phyloP scores from a whole-genome alignment of 2,113 vertebrate species.

The Saimiri boliviensis region DNA sequence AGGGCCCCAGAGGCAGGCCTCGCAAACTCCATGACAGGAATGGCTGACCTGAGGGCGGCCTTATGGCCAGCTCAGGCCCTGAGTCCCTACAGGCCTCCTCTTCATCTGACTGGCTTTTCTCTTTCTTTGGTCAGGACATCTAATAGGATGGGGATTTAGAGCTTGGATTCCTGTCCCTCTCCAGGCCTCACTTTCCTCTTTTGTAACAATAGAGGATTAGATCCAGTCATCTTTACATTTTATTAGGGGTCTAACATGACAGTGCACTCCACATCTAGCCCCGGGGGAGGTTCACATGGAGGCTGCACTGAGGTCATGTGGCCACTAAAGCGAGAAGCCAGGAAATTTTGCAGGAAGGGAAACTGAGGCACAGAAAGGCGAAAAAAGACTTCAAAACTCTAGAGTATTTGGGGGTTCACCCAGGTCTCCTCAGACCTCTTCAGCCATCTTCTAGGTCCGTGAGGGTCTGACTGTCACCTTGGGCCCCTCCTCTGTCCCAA shows the following conservation, averaged over 20 bases:
- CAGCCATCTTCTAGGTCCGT: not conserved
- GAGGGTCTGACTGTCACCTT: not conserved
- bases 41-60: not conserved
- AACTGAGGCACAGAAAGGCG: constrained; percentile 13
- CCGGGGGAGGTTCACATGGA: too few relatives aligned
- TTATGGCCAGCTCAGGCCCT: not conserved
- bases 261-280: not conserved
- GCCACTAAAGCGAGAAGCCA: not conserved
- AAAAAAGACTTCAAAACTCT: not conserved
- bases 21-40: not conserved
- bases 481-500: not conserved
- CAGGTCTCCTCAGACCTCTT: not conserved
- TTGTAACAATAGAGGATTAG: not conserved
- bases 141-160: too few relatives aligned
- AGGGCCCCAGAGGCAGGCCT: not conserved
- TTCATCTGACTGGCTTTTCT: not conserved
- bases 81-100: not conserved
- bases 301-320: not conserved
- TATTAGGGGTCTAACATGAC: not conserved
- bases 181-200: constrained; percentile 1
- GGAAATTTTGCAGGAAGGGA: constrained; percentile 3
- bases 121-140: not conserved
- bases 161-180: not conserved
- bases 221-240: not conserved
- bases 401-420: not conserved